These are phyloP conservation scores for Rhagonycha lutea DNA, from an alignment of 2,888 invertebrate species.

Conservation along the genomic window DNA sequence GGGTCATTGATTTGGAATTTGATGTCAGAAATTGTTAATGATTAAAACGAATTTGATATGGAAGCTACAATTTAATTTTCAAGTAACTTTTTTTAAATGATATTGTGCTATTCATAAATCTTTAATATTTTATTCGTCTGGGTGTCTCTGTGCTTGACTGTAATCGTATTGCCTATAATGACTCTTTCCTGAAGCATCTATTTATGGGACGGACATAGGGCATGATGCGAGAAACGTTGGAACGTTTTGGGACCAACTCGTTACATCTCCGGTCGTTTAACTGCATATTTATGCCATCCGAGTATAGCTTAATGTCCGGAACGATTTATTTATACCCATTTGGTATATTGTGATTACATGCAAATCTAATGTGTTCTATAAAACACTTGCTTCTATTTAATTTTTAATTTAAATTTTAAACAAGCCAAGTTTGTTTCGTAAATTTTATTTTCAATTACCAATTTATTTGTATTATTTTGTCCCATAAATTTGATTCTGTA, in stretches of 20 bases:
- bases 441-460: background rate
- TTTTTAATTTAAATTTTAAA: background rate
- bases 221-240: slow-evolving; percentile 13
- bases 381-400: slow-evolving; percentile 1
- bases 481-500: background rate
- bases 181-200: slow-evolving; percentile 4
- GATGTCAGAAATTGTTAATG: no score
- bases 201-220: slow-evolving; percentile 17
- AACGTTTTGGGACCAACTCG: slow-evolving; percentile 24
- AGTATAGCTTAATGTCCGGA: slow-evolving; percentile 25
- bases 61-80: no score
- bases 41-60: no score
- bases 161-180: slow-evolving; percentile 2
- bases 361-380: slow-evolving; percentile 9
- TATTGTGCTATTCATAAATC: background rate
- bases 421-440: background rate
- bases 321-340: slow-evolving; percentile 25
- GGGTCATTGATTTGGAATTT: no score
- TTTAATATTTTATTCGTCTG: background rate
- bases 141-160: background rate
- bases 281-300: slow-evolving; percentile 27
- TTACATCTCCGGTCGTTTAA: slow-evolving; percentile 26
- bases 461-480: background rate
- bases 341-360: slow-evolving; percentile 9
- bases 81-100: background rate